Conservation (phyloP, 2,888 invertebrate genomes). For the Lasioglossum leucozonium region DNA sequence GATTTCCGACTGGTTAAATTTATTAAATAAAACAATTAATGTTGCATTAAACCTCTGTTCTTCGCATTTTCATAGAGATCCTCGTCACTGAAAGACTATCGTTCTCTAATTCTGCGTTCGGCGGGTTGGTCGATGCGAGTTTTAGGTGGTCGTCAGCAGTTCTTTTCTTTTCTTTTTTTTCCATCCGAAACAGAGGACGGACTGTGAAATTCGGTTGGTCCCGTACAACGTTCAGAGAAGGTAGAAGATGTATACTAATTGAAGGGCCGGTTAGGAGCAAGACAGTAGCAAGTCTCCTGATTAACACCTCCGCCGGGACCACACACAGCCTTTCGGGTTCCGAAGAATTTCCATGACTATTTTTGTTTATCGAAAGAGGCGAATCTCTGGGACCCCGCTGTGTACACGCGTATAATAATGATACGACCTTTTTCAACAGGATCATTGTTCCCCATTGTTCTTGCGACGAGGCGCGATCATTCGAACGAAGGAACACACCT, state of each 20-base stretch:
- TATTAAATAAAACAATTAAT: background rate
- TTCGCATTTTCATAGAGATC: too few relatives aligned
- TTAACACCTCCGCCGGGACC: constrained; percentile 80
- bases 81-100: background rate
- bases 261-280: constrained; percentile 81
- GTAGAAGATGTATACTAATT: constrained; percentile 82
- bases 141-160: background rate
- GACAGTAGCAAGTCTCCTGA: constrained; percentile 80
- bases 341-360: constrained; percentile 49
- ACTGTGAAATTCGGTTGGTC: constrained; percentile 50
- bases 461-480: background rate
- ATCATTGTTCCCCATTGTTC: constrained; percentile 27
- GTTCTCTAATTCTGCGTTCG: background rate
- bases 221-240: constrained; percentile 62
- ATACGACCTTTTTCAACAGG: constrained; percentile 22
- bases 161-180: background rate
- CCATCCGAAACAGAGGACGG: constrained; percentile 27
- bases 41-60: too few relatives aligned
- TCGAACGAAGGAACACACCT: background rate
- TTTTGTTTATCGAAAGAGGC: constrained; percentile 47
- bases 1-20: too few relatives aligned
- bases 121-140: background rate
- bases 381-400: constrained; percentile 13
- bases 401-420: constrained; percentile 31
- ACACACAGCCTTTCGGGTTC: constrained; percentile 74